Percentiles rank a stretch among this genome's conserved stretches.
phyloP scores from a whole-genome alignment of 2,113 vertebrate species.

The Nipponia nippon region DNA sequence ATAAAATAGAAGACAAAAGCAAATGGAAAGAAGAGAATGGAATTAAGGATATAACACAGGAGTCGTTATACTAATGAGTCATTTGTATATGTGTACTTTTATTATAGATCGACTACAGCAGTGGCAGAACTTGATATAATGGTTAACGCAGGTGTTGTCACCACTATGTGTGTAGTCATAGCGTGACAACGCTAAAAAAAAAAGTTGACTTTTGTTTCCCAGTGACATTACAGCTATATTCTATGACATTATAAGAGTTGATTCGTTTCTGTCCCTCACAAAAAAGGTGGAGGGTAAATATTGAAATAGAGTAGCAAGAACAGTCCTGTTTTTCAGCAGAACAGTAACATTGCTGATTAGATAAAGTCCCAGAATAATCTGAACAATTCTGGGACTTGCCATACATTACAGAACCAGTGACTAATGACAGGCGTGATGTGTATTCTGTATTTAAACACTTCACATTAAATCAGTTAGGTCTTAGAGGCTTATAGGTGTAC shows the following conservation, averaged over 20 bases:
- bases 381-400: not conserved
- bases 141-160: not conserved
- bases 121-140: not conserved
- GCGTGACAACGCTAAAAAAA: not conserved
- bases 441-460: not conserved
- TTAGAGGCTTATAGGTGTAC: not conserved
- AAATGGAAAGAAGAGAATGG: not conserved
- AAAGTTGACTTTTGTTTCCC: not conserved
- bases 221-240: not conserved
- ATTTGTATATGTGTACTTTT: not conserved
- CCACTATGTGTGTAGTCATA: not conserved
- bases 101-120: not conserved
- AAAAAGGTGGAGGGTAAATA: not conserved
- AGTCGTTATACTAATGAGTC: not conserved
- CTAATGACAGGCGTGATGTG: not conserved
- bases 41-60: not conserved
- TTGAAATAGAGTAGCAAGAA: not conserved
- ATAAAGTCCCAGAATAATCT: not conserved
- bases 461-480: not conserved
- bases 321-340: not conserved
- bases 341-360: not conserved
- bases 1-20: not conserved
- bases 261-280: not conserved
- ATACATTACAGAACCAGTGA: not conserved
- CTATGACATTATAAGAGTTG: not conserved